A percentile compares a stretch with the other conserved stretches of the same genome.
phyloP scores from a whole-genome alignment of 2,888 invertebrate species.

The Micoletzkya japonica region DNA sequence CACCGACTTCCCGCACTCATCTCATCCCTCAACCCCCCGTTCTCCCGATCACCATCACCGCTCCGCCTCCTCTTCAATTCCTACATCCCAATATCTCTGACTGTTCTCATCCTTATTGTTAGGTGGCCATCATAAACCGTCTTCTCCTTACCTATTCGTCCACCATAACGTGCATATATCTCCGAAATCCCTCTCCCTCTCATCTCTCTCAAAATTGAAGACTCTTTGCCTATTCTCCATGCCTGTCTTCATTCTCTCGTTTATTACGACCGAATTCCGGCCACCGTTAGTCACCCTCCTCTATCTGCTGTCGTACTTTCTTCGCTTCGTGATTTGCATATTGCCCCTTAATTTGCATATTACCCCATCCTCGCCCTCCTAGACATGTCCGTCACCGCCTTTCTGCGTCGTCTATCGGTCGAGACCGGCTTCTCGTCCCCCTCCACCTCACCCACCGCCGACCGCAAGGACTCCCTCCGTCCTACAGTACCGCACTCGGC shows the following conservation, averaged over 20 bases:
- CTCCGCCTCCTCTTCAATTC: too few species aligned
- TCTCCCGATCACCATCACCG: too few species aligned
- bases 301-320: not conserved
- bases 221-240: not conserved
- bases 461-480: not conserved
- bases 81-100: too few species aligned
- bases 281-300: not conserved
- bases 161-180: too few species aligned
- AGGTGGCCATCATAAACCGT: too few species aligned
- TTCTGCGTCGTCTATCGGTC: slow-evolving; percentile 44
- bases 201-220: not conserved
- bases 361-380: not conserved
- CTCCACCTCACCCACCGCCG: slow-evolving; percentile 29
- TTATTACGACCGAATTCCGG: not conserved
- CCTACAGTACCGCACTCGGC: too few species aligned
- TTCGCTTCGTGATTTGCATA: not conserved
- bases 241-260: not conserved
- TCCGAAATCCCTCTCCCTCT: not conserved
- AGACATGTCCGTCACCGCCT: slow-evolving; percentile 41
- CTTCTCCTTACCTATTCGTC: too few species aligned
- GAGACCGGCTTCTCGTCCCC: slow-evolving; percentile 37
- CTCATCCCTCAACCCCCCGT: too few species aligned
- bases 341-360: not conserved
- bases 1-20: too few species aligned
- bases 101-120: too few species aligned